These are phyloP conservation scores for Delphinapterus leucas DNA, from an alignment of 2,113 vertebrate genomes.

Conservation along the genomic window DNA sequence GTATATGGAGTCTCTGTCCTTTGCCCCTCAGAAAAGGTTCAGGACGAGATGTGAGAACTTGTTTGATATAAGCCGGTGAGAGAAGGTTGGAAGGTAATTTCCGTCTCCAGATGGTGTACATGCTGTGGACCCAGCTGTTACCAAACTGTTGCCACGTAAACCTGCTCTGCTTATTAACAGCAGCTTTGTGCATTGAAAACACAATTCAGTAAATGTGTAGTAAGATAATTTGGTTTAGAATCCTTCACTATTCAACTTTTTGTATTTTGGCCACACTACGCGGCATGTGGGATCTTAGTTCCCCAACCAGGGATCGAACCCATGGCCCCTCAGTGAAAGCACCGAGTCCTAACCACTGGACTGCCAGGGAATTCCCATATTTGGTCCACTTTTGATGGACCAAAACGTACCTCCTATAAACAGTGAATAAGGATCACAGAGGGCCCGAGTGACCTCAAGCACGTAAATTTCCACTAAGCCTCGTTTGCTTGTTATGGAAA, in stretches of 20 bases:
- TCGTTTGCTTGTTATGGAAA: neutral
- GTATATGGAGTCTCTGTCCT: neutral
- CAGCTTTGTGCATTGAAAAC: neutral
- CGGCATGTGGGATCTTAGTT: neutral
- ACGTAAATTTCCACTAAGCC: neutral
- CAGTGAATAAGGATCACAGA: neutral
- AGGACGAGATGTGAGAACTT: neutral
- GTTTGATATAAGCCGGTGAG: neutral
- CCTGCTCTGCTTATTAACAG: neutral
- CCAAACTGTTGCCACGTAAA: neutral
- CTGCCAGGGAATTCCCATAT: neutral
- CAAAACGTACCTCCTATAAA: neutral
- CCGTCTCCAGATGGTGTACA: neutral
- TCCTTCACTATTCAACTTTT: neutral
- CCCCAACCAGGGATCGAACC: neutral
- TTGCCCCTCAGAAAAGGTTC: neutral
- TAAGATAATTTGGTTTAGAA: slow-evolving; percentile 15
- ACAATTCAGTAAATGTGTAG: neutral
- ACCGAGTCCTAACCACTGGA: neutral
- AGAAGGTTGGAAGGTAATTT: neutral
- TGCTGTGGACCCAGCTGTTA: neutral
- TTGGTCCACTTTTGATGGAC: neutral
- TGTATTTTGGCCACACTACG: neutral
- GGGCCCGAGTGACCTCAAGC: neutral
- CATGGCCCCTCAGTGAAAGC: neutral